Base-by-base conservation (phyloP, 2,888 invertebrate genomes). In the Acanthosoma haemorrhoidale region DNA sequence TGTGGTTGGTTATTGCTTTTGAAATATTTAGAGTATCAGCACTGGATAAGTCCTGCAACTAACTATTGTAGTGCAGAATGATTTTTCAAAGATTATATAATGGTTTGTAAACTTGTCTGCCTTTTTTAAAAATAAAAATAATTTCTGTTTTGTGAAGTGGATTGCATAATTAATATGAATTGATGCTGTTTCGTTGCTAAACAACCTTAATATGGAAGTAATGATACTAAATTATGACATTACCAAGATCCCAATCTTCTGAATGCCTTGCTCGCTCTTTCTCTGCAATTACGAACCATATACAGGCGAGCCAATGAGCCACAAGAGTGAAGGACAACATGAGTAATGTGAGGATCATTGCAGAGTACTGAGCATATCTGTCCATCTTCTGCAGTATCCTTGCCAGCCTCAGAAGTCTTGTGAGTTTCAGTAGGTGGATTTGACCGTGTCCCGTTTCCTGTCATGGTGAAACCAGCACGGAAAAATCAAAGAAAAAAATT, bases 271-370 rank as follows among this genome's bases (percentile, higher is more conserved):
- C 84, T 74, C 89, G 86, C 80, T 96, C 96, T 78, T 90, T 90
- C 77, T 92, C 91, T 8, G 96, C 96, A 76, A 96, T 94, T 76
- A 94, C 92, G 82, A 92, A 96, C 96, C 96, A 97, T 76, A 96
- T 88, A 81, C 96, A 96, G 13, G 96, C 96, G 73, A 96, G 84
- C 96, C 96, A 96, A 81, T 97, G 96, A 3, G 96, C 96, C 67
- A 95, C 89, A 76, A 96, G 83, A 51, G 94, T 91, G 82, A 96
- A 97, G 77, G 91, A 93, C 70, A 95, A 85, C 95, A 97, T 96
- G 77, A 96, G 84, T 73, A 97, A 85, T 11, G 95, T 94, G 75
- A 96, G 84, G 77, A 97, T 95, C 82, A 96, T 89, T 69, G 94
- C 94, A 74, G 94, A 94, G 82, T 96, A 96, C 81, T 96, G 96